These are phyloP conservation scores for Bombus soroeensis DNA, from an alignment of 1,140 invertebrate species.

Conservation along the genomic window DNA sequence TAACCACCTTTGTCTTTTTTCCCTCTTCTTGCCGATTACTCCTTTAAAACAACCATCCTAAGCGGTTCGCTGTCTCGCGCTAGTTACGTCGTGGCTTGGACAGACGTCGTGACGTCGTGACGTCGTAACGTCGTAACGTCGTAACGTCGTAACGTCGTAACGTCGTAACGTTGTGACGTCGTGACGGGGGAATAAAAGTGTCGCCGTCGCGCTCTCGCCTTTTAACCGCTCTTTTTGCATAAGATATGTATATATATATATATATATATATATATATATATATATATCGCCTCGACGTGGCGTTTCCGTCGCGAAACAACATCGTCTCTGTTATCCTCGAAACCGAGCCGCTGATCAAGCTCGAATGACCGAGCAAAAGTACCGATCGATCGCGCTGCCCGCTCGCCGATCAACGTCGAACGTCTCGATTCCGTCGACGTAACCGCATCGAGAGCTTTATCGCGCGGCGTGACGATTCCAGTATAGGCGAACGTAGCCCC, in stretches of 20 bases:
- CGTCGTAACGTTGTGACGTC: background rate
- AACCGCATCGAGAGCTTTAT: background rate
- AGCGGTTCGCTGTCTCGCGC: constrained; percentile 20
- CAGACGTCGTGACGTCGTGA: constrained; percentile 18
- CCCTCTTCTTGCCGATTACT: background rate
- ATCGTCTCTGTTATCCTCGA: background rate
- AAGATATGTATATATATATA: too few relatives aligned
- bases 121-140: background rate
- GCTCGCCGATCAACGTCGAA: background rate
- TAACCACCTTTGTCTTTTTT: background rate
- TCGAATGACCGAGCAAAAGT: constrained; percentile 1
- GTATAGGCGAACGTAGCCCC: too few relatives aligned
- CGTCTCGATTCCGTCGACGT: background rate
- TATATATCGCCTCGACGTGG: too few relatives aligned
- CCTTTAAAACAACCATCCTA: background rate
- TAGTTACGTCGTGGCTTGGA: constrained; percentile 21
- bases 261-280: too few relatives aligned
- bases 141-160: constrained; percentile 13
- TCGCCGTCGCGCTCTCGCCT: background rate
- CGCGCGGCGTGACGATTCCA: too few relatives aligned
- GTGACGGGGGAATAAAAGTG: constrained; percentile 21
- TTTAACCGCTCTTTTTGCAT: background rate
- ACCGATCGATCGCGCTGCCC: background rate
- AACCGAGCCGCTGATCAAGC: background rate
- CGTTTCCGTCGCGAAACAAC: background rate